Evolutionary conservation across 2,888 invertebrate genomes (phyloP).

Genomic region (Stenotaenia linearis): DNA sequence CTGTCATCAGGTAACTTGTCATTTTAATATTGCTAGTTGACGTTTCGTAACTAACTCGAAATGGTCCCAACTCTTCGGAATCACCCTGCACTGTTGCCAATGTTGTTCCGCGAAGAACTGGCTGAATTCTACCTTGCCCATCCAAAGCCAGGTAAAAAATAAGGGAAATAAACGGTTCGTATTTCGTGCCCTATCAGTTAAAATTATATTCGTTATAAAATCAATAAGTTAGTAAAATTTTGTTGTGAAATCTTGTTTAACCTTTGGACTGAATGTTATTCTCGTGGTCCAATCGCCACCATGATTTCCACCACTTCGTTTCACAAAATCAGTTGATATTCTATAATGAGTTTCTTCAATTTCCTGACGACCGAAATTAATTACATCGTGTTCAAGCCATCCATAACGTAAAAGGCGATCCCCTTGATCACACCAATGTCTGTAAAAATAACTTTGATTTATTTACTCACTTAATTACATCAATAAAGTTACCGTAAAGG

Average conservation of each 20-base stretch:
- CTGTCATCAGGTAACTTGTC: constrained; percentile 67
- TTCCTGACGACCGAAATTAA: constrained; percentile 82
- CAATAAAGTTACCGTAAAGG: constrained; percentile 58
- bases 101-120: constrained; percentile 37
- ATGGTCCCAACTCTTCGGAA: constrained; percentile 71
- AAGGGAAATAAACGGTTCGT: constrained; percentile 56
- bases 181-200: constrained; percentile 32
- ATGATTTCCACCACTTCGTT: constrained; percentile 67
- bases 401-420: constrained; percentile 75
- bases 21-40: constrained; percentile 56
- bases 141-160: constrained; percentile 80
- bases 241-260: constrained; percentile 39
- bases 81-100: constrained; percentile 64
- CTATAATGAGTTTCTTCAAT: constrained; percentile 73
- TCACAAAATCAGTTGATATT: constrained; percentile 81
- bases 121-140: constrained; percentile 44
- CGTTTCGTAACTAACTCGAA: constrained; percentile 55
- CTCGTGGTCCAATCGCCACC: constrained; percentile 93
- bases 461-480: constrained; percentile 45
- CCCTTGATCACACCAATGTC: constrained; percentile 89
- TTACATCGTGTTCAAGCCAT: constrained; percentile 91
- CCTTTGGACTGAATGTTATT: constrained; percentile 59
- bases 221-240: too few relatives aligned
- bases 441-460: constrained; percentile 53
- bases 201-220: too few relatives aligned